phyloP scores from a whole-genome alignment of 2,888 invertebrate species.

The Colostygia pectinataria region DNA sequence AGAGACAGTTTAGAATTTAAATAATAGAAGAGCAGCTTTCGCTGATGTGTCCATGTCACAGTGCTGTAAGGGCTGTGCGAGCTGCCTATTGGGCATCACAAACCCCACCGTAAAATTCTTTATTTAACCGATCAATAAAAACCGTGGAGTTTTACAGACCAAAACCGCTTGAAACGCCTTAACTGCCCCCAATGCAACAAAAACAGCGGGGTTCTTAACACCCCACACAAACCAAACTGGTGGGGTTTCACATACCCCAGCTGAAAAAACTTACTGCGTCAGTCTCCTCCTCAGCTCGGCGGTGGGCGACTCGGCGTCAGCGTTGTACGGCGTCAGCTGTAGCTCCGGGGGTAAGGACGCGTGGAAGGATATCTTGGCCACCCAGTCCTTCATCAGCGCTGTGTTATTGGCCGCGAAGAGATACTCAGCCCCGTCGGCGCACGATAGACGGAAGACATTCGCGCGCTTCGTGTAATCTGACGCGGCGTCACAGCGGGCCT shows the following conservation, averaged over 20 bases:
- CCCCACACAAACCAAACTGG: not conserved
- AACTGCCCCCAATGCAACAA: too few species aligned
- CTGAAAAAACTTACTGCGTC: constrained; percentile 53
- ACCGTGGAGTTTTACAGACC: too few species aligned
- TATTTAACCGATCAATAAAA: too few species aligned
- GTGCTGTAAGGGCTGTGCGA: too few species aligned
- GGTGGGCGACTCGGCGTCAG: constrained; percentile 77
- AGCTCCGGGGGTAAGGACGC: constrained; percentile 94
- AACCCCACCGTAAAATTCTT: too few species aligned
- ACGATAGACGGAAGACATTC: constrained; percentile 93
- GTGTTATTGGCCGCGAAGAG: constrained; percentile 91
- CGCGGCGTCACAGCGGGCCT: constrained; percentile 90
- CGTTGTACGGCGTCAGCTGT: constrained; percentile 91
- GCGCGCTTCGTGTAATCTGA: constrained; percentile 98
- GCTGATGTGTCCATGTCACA: too few species aligned
- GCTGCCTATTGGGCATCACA: too few species aligned
- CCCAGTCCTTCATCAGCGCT: constrained; percentile 93
- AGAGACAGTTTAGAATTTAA: too few species aligned
- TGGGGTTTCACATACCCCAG: not conserved
- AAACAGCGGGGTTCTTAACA: too few species aligned
- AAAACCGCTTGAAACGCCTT: too few species aligned
- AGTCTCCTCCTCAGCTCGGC: constrained; percentile 63
- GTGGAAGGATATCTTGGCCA: constrained; percentile 96
- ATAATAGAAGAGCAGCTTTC: too few species aligned
- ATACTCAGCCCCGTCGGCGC: constrained; percentile 96